These are phyloP conservation scores for Zhuqinia jingwanae DNA, from an alignment of 2,888 invertebrate species.

Conservation along the genomic window DNA sequence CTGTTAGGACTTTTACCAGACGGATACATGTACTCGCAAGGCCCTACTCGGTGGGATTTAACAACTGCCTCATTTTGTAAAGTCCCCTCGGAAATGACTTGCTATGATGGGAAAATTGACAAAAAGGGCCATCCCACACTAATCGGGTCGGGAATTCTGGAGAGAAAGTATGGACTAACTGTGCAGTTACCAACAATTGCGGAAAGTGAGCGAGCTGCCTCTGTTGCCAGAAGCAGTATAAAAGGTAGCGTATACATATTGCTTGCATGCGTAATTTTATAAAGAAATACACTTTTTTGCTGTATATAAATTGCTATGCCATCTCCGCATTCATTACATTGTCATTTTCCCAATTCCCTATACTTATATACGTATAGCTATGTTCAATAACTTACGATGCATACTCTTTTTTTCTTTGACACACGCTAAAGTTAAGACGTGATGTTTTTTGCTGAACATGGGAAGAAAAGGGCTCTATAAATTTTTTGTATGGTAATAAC, in stretches of 20 bases:
- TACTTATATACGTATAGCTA: not conserved
- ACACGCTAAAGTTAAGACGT: too few relatives aligned
- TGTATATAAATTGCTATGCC: not conserved
- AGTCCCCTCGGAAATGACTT: conserved; percentile 76
- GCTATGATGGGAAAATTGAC: conserved; percentile 76
- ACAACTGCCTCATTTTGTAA: conserved; percentile 75
- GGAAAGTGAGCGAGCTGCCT: conserved; percentile 73
- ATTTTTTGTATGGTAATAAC: too few relatives aligned
- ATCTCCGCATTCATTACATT: not conserved
- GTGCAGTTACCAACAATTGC: conserved; percentile 76
- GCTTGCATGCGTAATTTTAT: too few relatives aligned
- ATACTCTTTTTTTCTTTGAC: conserved; percentile 11
- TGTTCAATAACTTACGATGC: conserved; percentile 40
- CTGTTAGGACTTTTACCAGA: conserved; percentile 75
- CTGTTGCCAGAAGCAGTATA: conserved; percentile 70
- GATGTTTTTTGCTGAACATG: conserved; percentile 3
- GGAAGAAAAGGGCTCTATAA: not conserved
- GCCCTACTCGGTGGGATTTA: conserved; percentile 73
- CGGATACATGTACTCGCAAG: conserved; percentile 73
- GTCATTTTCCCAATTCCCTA: conserved; percentile 12
- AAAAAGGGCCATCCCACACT: conserved; percentile 73
- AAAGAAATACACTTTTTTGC: not conserved
- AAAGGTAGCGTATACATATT: too few relatives aligned
- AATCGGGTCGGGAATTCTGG: conserved; percentile 74
- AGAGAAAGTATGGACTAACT: conserved; percentile 76